Conservation (phyloP, 2,888 invertebrate genomes). For the Slavum lentiscoides region DNA sequence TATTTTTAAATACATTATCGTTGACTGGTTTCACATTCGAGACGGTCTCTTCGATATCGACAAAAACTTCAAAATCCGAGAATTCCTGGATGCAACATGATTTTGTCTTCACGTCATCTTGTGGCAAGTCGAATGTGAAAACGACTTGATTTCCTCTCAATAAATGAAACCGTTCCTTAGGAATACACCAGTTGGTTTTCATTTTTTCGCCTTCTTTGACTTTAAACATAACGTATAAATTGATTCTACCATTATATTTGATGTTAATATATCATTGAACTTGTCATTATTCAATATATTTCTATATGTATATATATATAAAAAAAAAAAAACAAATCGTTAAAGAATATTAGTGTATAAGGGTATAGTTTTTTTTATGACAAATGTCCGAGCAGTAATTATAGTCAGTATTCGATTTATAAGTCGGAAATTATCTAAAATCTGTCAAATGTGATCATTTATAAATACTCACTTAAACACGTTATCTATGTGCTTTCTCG, state of each 20-base stretch:
- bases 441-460: too few species aligned
- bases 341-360: not conserved
- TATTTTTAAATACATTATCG: not conserved
- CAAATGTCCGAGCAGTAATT: too few species aligned
- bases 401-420: too few species aligned
- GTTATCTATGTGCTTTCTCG: conserved; percentile 59
- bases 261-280: conserved; percentile 59
- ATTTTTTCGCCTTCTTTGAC: conserved; percentile 54
- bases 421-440: too few species aligned
- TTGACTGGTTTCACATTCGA: not conserved
- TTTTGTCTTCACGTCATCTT: not conserved
- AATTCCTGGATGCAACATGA: not conserved
- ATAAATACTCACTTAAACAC: conserved; percentile 59
- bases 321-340: conserved; percentile 33
- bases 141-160: conserved; percentile 40
- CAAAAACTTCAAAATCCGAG: conserved; percentile 27
- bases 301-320: conserved; percentile 57
- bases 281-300: conserved; percentile 59
- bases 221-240: conserved; percentile 60
- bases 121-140: conserved; percentile 9
- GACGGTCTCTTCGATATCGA: conserved; percentile 1
- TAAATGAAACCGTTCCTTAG: conserved; percentile 51
- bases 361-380: too few species aligned
- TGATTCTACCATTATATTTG: conserved; percentile 59
- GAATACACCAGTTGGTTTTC: conserved; percentile 49